phyloP scores from a whole-genome alignment of 2,797 vertebrate species.

The Clarias fuscus region DNA sequence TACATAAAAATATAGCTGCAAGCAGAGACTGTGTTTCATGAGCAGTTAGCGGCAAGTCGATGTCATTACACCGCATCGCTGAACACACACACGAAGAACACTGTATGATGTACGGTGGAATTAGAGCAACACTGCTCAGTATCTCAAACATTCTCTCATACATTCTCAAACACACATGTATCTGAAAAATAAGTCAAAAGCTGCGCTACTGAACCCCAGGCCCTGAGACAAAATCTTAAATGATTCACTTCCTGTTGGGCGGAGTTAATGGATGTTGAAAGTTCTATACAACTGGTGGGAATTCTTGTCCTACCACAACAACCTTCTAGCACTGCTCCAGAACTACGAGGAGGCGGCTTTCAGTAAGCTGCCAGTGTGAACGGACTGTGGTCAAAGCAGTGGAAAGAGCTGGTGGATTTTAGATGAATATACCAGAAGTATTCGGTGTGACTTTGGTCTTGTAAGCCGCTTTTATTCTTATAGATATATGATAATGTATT shows the following conservation, averaged over 20 bases:
- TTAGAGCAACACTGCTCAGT: not conserved
- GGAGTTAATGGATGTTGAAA: not conserved
- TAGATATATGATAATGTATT: not conserved
- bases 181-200: not conserved
- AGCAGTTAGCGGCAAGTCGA: not conserved
- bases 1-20: slow-evolving; percentile 1
- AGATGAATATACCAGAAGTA: not conserved
- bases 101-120: not conserved
- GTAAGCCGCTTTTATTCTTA: not conserved
- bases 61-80: too few relatives aligned
- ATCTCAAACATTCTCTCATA: not conserved
- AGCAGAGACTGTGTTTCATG: not conserved
- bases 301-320: not conserved
- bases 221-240: not conserved
- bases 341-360: slow-evolving; percentile 7
- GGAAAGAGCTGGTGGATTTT: not conserved
- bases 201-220: not conserved
- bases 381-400: not conserved
- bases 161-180: too few relatives aligned
- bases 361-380: not conserved
- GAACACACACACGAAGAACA: not conserved
- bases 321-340: not conserved
- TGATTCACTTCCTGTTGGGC: not conserved
- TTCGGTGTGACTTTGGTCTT: not conserved
- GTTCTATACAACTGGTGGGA: not conserved